Conservation (phyloP, 2,797 vertebrate genomes). For the Sebastes vulpes region DNA sequence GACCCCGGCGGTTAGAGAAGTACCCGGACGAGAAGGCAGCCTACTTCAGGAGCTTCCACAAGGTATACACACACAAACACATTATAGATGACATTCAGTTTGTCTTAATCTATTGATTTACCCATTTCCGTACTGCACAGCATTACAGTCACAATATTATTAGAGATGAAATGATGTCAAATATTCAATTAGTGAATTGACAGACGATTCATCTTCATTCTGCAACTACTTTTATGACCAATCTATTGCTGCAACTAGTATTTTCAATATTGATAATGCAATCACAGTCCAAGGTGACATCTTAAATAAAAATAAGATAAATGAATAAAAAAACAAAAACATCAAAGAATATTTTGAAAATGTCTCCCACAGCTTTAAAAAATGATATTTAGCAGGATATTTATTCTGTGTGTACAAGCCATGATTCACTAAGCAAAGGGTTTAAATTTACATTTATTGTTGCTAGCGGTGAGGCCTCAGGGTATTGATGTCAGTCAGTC, state of each 20-base stretch:
- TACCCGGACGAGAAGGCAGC: constrained; percentile 99
- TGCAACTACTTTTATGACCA: neutral
- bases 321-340: too few species aligned
- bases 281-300: neutral
- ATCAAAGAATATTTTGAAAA: too few species aligned
- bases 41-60: constrained; percentile 98
- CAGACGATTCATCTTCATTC: neutral
- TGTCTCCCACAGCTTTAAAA: too few species aligned
- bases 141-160: neutral
- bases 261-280: neutral
- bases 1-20: constrained; percentile 96
- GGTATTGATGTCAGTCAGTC: neutral
- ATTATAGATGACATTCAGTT: neutral
- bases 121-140: neutral
- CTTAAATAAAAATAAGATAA: neutral
- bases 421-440: neutral
- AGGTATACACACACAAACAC: constrained; percentile 84
- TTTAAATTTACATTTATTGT: neutral
- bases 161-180: neutral
- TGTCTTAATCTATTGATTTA: neutral
- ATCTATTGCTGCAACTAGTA: neutral
- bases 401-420: neutral
- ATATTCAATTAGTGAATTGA: neutral
- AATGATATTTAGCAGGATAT: neutral
- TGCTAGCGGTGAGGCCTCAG: neutral